Evolutionary conservation across 2,888 invertebrate species (phyloP), one percentile per base, ranked within the genome.

Genomic region (Apamea sordens): DNA sequence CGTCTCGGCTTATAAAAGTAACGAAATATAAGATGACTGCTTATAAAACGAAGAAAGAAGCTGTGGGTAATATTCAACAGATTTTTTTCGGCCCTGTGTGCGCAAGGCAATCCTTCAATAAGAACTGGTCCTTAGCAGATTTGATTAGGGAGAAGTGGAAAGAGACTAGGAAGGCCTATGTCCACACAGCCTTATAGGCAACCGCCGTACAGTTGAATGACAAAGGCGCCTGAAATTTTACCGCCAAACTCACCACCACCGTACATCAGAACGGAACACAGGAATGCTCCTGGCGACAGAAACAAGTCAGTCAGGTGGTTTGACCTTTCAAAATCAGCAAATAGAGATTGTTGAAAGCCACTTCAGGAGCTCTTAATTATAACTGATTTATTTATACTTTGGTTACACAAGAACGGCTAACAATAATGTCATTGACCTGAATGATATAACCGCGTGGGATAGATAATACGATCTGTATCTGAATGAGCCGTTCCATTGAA

Each of bases 381-480:
- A n/a, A 68, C 8, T 21, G 67, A 56, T 63, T 32, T 68, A 80
- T 61, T 68, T 10, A 41, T 61, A 68, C 0, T 24, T 13, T 24
- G n/a, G 64, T 78, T 63, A 59, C 47, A 70, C 86, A 77, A 77
- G 72, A 70, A 65, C 28, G 41, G 24, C 74, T 76, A 41, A 72
- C 32, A 77, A 73, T 65, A 76, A 82, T 78, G 88, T 83, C 86
- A 83, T 86, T 86, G 86, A 86, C 88, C 83, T 74, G 32, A 80
- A 86, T 86, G 80, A 88, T 80, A 88, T 79, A 88, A 83, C 68
- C 56, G 67, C 83, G 83, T 83, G 83, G 83, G 86, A 80, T 76
- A 85, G 85, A 85, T 84, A 85, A 32, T 11, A 10, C 61, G 87
- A 85, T 84, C 70, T 79, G 56, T 84, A 87, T 76, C 73, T 68